Conservation (phyloP, 2,888 invertebrate species). For the Dryobotodes eremita region DNA sequence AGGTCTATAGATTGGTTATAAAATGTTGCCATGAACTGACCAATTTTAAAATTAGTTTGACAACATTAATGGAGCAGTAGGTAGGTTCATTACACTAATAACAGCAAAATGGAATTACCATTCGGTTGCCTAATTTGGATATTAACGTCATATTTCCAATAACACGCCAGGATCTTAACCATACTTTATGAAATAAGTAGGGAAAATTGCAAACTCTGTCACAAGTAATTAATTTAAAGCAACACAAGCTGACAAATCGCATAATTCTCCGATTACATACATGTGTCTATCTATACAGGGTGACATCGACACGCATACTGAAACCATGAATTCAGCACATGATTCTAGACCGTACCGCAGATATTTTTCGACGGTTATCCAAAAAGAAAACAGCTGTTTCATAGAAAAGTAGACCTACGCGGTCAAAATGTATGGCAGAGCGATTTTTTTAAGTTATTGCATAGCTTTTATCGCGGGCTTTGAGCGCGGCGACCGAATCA, state of each 20-base stretch:
- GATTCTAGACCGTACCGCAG: too few species aligned
- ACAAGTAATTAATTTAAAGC: not conserved
- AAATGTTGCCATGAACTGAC: not conserved
- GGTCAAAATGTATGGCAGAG: too few species aligned
- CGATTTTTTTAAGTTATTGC: too few species aligned
- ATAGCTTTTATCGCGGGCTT: too few species aligned
- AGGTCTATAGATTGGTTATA: not conserved
- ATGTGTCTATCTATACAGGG: too few species aligned
- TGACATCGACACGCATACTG: too few species aligned
- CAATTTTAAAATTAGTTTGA: not conserved
- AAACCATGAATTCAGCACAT: too few species aligned
- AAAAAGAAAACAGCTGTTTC: too few species aligned
- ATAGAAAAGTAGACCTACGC: too few species aligned
- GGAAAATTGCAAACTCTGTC: too few species aligned
- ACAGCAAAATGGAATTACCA: not conserved
- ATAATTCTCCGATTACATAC: not conserved
- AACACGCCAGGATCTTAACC: not conserved
- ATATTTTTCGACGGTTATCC: too few species aligned
- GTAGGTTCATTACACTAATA: not conserved
- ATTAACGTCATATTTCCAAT: not conserved
- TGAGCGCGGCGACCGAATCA: too few species aligned
- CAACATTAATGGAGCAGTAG: not conserved
- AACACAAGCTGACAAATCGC: not conserved
- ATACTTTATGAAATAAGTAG: not conserved
- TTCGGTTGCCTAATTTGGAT: not conserved